Evolutionary conservation across 2,888 invertebrate species (phyloP), one percentile per base, ranked within the genome.

Genomic region (Podabrus alpinus): DNA sequence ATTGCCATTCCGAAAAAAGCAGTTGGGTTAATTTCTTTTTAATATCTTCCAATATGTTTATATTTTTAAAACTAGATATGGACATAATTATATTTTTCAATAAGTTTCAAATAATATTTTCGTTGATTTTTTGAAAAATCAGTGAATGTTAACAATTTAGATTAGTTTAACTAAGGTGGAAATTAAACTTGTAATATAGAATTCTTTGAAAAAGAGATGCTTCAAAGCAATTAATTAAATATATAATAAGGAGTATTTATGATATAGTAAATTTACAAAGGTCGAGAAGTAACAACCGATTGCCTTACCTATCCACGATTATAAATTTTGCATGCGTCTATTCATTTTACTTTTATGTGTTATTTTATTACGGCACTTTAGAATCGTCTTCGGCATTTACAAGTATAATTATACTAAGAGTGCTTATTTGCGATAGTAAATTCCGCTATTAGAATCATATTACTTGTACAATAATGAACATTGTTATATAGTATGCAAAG

Each of bases 381-480:
- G 77, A 77, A 78, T 78, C 78, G 77, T 79, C 77, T 78, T 78
- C 77, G 76, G 77, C 79, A 81, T 81, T 81, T 81, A 81, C 81
- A 80, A 76, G 79, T 74, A 77, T 80, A 80, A 80, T 80, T 81
- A 80, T 77, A 75, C 77, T 77, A 72, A 77, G 78, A 77, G 78
- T 81, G 79, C 77, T 80, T 80, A 80, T 79, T 78, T 78, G 74
- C 78, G 76, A 73, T 76, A 78, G 75, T 78, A 76, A 76, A 76
- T 78, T 78, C 76, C 74, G 67, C 76, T 72, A 78, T 74, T 76
- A 78, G 76, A 76, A 76, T 76, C 76, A 73, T 76, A 76, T 76
- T 76, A 73, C 76, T 76, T 68, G 73, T 76, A 76, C 76, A 76
- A 76, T 76, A 76, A 73, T 76, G 76, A 76, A 74, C 62, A 76